Percentiles rank a stretch among this genome's conserved stretches.
phyloP scores from a whole-genome alignment of 1,140 invertebrate species.

The Chrysoperla carnea region DNA sequence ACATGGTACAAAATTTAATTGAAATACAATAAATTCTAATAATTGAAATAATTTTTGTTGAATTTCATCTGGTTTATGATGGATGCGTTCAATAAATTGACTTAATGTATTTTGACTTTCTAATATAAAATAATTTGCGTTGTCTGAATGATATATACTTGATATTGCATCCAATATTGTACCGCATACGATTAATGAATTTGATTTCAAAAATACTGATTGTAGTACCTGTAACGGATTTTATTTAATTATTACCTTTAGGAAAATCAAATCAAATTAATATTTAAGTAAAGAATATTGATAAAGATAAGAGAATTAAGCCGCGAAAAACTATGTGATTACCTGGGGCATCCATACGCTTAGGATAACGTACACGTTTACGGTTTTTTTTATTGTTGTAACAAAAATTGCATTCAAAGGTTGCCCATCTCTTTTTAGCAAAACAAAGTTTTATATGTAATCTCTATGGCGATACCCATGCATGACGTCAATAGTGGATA shows the following conservation, averaged over 20 bases:
- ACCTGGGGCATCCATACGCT: not conserved
- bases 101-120: conserved; percentile 90
- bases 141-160: conserved; percentile 92
- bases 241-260: not conserved
- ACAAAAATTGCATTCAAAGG: no score
- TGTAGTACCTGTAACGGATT: conserved; percentile 67
- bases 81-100: conserved; percentile 90
- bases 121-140: conserved; percentile 97
- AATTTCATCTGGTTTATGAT: conserved; percentile 75
- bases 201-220: conserved; percentile 82
- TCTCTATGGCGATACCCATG: no score
- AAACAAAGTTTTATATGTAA: no score
- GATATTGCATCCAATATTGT: conserved; percentile 91
- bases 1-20: conserved; percentile 95
- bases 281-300: no score
- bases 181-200: conserved; percentile 65
- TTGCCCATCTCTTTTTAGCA: no score
- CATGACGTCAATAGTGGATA: no score
- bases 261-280: no score
- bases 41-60: conserved; percentile 94
- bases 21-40: conserved; percentile 90
- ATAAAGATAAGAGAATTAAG: not conserved
- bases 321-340: not conserved
- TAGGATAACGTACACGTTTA: no score
- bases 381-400: no score